A percentile compares a stretch with the other conserved stretches of the same genome.
Evolutionary conservation across 2,797 vertebrate genomes (phyloP).

Genomic region (Geotrypetes seraphini): DNA sequence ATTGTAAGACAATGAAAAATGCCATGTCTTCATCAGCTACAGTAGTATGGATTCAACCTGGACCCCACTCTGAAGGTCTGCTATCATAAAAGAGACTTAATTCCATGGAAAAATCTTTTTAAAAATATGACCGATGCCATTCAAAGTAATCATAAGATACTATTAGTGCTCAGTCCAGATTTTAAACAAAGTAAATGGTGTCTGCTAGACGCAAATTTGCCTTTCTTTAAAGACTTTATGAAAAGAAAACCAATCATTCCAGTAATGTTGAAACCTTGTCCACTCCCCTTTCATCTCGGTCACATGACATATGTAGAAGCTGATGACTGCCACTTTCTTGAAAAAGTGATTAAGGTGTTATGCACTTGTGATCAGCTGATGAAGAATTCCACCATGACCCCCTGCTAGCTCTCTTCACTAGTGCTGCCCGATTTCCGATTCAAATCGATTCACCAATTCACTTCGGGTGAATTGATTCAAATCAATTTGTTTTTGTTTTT

Average conservation of each 20-base stretch:
- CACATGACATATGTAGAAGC: constrained; percentile 50
- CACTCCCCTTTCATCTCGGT: constrained; percentile 41
- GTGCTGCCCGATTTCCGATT: too few species aligned
- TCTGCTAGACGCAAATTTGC: constrained; percentile 51
- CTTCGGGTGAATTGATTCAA: too few species aligned
- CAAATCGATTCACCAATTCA: too few species aligned
- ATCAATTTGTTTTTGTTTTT: too few species aligned
- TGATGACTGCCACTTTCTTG: constrained; percentile 18
- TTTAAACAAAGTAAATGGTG: constrained; percentile 55
- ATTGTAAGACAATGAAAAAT: constrained; percentile 19
- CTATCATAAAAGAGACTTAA: constrained; percentile 46
- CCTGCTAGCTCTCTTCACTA: constrained; percentile 33
- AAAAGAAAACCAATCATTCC: constrained; percentile 35
- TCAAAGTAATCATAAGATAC: constrained; percentile 48
- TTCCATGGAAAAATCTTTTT: constrained; percentile 35
- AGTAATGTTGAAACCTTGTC: constrained; percentile 37
- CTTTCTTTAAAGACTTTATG: constrained; percentile 43
- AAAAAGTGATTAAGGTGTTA: constrained; percentile 35
- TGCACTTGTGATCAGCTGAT: constrained; percentile 28
- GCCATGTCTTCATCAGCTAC: constrained; percentile 48
- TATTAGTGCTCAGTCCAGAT: constrained; percentile 47
- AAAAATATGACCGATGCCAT: constrained; percentile 44
- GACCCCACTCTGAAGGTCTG: constrained; percentile 31
- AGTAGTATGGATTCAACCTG: constrained; percentile 34
- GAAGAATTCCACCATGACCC: constrained; percentile 21